A percentile compares a stretch with the other conserved stretches of the same genome.
phyloP scores from a whole-genome alignment of 2,113 vertebrate species.

The Falcunculus frontatus region DNA sequence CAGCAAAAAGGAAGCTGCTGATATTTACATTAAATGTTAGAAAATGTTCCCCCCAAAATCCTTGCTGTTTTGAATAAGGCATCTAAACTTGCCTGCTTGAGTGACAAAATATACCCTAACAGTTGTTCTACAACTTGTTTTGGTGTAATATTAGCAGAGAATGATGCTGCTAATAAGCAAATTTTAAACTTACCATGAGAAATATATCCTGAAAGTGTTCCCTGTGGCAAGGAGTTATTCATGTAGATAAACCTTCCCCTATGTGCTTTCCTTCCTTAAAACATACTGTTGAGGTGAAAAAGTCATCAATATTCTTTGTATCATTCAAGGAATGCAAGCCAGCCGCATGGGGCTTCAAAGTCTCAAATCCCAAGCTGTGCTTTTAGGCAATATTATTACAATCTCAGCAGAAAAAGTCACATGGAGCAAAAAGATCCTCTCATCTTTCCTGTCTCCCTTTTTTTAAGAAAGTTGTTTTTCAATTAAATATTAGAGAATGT shows the following conservation, averaged over 20 bases:
- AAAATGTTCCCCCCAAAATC: not conserved
- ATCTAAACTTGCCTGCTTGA: not conserved
- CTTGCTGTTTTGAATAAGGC: not conserved
- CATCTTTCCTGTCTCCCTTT: rapidly evolving
- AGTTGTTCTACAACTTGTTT: not conserved
- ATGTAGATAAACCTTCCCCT: not conserved
- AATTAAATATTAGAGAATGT: not conserved
- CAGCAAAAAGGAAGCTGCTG: not conserved
- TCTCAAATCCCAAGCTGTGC: not conserved
- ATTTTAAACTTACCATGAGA: not conserved
- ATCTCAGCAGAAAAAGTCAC: not conserved
- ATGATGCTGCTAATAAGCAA: not conserved
- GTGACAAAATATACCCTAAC: not conserved
- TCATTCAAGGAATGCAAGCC: not conserved
- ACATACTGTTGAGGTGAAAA: not conserved
- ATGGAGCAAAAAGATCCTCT: not conserved
- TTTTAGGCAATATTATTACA: not conserved
- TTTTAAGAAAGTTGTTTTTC: not conserved
- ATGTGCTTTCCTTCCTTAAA: not conserved
- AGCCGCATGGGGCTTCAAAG: rapidly evolving
- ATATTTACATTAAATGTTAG: not conserved
- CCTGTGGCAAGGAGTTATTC: not conserved
- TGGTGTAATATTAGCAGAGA: not conserved
- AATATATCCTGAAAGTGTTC: not conserved
- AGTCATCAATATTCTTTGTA: not conserved